phyloP scores from a whole-genome alignment of 2,113 vertebrate species.

The Uropsilus gracilis region DNA sequence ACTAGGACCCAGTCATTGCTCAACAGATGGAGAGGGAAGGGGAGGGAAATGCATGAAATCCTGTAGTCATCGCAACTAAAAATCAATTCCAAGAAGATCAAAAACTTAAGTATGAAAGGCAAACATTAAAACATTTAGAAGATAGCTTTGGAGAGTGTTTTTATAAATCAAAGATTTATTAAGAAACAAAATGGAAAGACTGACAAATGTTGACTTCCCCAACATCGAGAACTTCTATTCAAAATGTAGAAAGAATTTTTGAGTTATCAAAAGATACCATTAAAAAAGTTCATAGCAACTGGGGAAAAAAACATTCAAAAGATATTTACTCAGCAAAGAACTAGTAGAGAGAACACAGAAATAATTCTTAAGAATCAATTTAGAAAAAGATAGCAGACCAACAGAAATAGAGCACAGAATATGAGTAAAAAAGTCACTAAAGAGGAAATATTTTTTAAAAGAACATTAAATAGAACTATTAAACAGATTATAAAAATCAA shows the following conservation, averaged over 20 bases:
- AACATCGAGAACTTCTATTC: conserved; percentile 10
- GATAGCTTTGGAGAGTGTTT: background rate
- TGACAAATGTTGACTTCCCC: background rate
- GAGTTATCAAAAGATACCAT: conserved; percentile 1
- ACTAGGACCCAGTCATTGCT: background rate
- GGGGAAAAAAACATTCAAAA: background rate
- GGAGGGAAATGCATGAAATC: background rate
- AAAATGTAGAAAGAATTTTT: background rate
- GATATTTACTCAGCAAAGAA: background rate
- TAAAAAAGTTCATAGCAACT: background rate
- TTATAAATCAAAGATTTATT: conserved; percentile 6
- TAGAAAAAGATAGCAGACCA: background rate
- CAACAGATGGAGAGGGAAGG: background rate
- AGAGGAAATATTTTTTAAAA: background rate
- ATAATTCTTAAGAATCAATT: background rate
- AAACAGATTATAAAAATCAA: background rate
- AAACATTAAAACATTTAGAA: conserved; percentile 1
- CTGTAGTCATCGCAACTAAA: background rate
- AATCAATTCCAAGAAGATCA: background rate
- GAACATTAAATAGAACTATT: background rate
- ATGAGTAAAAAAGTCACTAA: background rate
- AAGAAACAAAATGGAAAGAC: background rate
- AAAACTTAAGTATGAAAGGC: background rate
- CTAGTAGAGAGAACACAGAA: background rate
- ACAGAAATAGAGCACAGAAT: background rate